Conservation (phyloP, 2,113 vertebrate genomes). For the Ranitomeya variabilis region DNA sequence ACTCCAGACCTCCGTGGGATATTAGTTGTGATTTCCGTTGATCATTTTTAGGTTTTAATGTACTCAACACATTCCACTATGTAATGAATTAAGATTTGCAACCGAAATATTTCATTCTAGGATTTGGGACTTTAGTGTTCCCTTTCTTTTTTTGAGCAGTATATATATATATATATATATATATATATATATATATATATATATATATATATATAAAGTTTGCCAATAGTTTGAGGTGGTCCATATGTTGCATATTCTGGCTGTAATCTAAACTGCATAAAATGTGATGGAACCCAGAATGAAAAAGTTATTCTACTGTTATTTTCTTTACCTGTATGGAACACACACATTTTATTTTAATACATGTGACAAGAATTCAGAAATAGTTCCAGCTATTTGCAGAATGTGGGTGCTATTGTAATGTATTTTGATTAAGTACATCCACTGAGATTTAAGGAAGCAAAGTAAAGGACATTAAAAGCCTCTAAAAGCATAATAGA, state of each 20-base stretch:
- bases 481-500: constrained; percentile 44
- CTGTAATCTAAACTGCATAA: not conserved
- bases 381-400: constrained; percentile 5
- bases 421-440: constrained; percentile 33
- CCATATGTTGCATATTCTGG: not conserved
- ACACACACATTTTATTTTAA: too few species aligned
- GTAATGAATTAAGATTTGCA: too few species aligned
- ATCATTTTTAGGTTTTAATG: too few species aligned
- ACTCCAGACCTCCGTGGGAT: too few species aligned
- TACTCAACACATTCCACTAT: too few species aligned
- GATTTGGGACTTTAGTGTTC: too few species aligned
- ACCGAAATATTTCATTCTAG: too few species aligned
- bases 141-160: too few species aligned
- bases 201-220: too few species aligned
- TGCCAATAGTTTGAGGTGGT: not conserved
- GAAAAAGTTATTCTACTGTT: not conserved
- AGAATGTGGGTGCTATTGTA: constrained; percentile 29
- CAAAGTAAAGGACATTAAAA: constrained; percentile 45
- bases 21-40: too few species aligned
- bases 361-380: not conserved
- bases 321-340: not conserved
- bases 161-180: too few species aligned
- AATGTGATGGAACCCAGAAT: not conserved
- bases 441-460: constrained; percentile 56
- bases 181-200: too few species aligned